Conservation (phyloP, 2,888 invertebrate genomes). For the Cynaeus angustus region DNA sequence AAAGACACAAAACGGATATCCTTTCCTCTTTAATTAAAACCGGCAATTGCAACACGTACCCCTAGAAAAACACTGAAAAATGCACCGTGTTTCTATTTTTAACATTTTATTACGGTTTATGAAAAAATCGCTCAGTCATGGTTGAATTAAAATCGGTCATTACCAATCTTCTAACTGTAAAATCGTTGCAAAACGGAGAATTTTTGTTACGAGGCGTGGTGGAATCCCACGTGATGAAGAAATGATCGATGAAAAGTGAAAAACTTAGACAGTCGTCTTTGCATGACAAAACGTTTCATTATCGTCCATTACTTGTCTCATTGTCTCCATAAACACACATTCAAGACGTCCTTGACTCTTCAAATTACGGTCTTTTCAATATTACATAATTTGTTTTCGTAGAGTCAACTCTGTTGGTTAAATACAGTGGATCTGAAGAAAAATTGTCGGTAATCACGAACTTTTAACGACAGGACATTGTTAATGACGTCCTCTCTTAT, state of each 20-base stretch:
- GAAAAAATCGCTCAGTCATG: constrained; percentile 33
- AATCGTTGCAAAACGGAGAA: constrained; percentile 22
- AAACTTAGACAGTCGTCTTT: constrained; percentile 17
- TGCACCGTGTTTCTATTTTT: background rate
- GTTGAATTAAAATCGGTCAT: constrained; percentile 39
- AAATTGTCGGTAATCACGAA: constrained; percentile 16
- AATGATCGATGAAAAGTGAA: constrained; percentile 1
- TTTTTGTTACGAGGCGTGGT: too few relatives aligned
- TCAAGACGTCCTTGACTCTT: constrained; percentile 47
- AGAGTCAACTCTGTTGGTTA: constrained; percentile 20
- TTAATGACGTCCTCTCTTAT: constrained; percentile 3
- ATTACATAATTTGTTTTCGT: constrained; percentile 47
- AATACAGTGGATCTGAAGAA: constrained; percentile 30
- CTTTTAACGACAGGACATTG: constrained; percentile 10
- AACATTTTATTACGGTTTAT: constrained; percentile 31
- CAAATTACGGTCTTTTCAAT: constrained; percentile 46
- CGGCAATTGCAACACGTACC: constrained; percentile 28
- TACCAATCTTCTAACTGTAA: constrained; percentile 35
- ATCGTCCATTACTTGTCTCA: constrained; percentile 17
- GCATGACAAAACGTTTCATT: constrained; percentile 29
- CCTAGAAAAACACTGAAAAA: background rate
- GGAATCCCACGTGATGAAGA: constrained; percentile 12
- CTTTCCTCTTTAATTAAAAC: constrained; percentile 27
- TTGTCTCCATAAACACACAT: constrained; percentile 42
- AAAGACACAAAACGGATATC: constrained; percentile 39